Evolutionary conservation across 2,888 invertebrate species (phyloP).

Genomic region (Phalera bucephala): DNA sequence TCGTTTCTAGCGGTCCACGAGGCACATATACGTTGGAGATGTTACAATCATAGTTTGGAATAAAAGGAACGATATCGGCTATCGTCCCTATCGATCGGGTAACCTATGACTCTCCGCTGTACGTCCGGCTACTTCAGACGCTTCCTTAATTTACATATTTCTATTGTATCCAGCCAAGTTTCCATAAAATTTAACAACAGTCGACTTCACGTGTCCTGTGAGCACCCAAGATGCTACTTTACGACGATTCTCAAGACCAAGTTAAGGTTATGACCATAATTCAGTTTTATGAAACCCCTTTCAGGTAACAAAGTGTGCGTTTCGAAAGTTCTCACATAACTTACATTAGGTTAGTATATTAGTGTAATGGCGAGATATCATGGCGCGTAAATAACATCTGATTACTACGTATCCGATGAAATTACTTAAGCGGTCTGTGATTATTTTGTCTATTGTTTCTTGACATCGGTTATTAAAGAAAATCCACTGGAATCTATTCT

Average conservation of each 20-base stretch:
- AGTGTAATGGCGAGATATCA: slow-evolving; percentile 17
- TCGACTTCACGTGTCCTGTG: slow-evolving; percentile 69
- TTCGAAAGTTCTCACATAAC: slow-evolving; percentile 68
- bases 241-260: slow-evolving; percentile 73
- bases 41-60: slow-evolving; percentile 41
- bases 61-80: slow-evolving; percentile 36
- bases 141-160: slow-evolving; percentile 70
- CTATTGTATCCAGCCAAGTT: slow-evolving; percentile 68
- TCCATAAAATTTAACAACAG: slow-evolving; percentile 78
- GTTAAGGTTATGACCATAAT: slow-evolving; percentile 78
- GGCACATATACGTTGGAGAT: slow-evolving; percentile 26
- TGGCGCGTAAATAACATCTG: slow-evolving; percentile 11
- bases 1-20: slow-evolving; percentile 25
- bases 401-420: slow-evolving; percentile 15
- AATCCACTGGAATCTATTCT: not conserved
- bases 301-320: slow-evolving; percentile 75
- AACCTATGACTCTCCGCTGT: slow-evolving; percentile 44
- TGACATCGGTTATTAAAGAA: slow-evolving; percentile 4
- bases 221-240: slow-evolving; percentile 75
- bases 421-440: slow-evolving; percentile 21
- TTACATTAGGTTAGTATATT: slow-evolving; percentile 43
- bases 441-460: slow-evolving; percentile 53
- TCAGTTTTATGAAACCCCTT: slow-evolving; percentile 80
- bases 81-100: slow-evolving; percentile 21
- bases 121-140: slow-evolving; percentile 40